A percentile compares a stretch with the other conserved stretches of the same genome.
Conservation (phyloP, 2,888 invertebrate genomes). For the Xanthorhoe designata region DNA sequence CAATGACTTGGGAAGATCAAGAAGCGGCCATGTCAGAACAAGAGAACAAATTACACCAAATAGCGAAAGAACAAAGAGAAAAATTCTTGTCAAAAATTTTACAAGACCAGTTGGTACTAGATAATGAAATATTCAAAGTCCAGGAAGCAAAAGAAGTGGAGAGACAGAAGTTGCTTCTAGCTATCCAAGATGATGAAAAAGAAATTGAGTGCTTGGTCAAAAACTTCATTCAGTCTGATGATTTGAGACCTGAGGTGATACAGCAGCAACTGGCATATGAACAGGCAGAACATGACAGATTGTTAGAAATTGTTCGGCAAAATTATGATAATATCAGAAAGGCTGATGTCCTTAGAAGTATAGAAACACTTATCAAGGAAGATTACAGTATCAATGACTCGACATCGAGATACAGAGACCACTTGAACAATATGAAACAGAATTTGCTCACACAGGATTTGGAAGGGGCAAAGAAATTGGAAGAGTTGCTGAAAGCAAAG, state of each 20-base stretch:
- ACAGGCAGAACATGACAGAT: conserved; percentile 87
- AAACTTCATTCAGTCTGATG: conserved; percentile 87
- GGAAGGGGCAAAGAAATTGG: conserved; percentile 86
- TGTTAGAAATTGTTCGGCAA: conserved; percentile 86
- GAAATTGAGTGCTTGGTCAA: conserved; percentile 87
- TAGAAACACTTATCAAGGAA: conserved; percentile 89
- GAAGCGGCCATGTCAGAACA: conserved; percentile 87
- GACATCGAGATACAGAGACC: conserved; percentile 87
- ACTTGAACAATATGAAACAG: conserved; percentile 87
- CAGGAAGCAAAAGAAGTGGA: conserved; percentile 88
- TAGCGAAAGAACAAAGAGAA: conserved; percentile 87
- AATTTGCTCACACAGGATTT: conserved; percentile 85
- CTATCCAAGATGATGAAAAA: conserved; percentile 87
- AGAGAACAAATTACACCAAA: conserved; percentile 88
- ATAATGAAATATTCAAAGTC: conserved; percentile 88
- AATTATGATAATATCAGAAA: conserved; percentile 87
- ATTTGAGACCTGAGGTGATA: conserved; percentile 85
- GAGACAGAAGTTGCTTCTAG: conserved; percentile 85
- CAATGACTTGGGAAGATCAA: conserved; percentile 85
- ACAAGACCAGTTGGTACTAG: conserved; percentile 87
- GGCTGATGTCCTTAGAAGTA: conserved; percentile 89
- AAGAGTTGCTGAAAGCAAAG: conserved; percentile 86
- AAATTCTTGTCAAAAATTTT: conserved; percentile 84
- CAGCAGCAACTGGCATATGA: conserved; percentile 88
- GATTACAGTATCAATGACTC: conserved; percentile 86